Percentiles rank a stretch among this genome's conserved stretches.
Evolutionary conservation across 2,113 vertebrate genomes (phyloP).

Genomic region (Urocitellus parryii): DNA sequence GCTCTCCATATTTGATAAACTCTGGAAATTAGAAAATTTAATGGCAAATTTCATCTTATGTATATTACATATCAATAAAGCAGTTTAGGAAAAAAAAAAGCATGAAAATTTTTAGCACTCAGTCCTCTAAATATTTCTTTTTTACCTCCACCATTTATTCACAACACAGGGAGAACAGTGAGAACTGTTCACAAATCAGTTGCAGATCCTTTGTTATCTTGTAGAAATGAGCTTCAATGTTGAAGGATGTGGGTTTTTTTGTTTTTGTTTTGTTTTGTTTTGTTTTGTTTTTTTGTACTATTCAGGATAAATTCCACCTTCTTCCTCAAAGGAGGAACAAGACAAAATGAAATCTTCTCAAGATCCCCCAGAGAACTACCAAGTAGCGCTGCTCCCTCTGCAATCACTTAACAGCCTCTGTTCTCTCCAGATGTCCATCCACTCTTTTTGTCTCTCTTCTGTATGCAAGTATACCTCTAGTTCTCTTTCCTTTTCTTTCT

Average conservation of each 20-base stretch:
- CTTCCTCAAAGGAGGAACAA: background rate
- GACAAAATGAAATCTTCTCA: slow-evolving; percentile 31
- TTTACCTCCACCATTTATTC: background rate
- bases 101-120: background rate
- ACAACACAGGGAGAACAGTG: background rate
- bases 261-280: too few species aligned
- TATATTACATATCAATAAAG: background rate
- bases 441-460: background rate
- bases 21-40: background rate
- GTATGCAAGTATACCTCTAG: slow-evolving; percentile 64
- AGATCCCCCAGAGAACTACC: background rate
- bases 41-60: background rate
- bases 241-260: background rate
- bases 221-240: background rate
- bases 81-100: background rate
- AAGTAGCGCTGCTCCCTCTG: background rate
- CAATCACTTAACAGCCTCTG: background rate
- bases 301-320: background rate
- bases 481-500: background rate
- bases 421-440: background rate
- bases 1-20: background rate
- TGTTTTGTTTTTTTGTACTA: background rate
- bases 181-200: background rate
- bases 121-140: background rate
- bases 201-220: background rate